Evolutionary conservation across 2,113 vertebrate genomes (phyloP).

Genomic region (Gallinago media): DNA sequence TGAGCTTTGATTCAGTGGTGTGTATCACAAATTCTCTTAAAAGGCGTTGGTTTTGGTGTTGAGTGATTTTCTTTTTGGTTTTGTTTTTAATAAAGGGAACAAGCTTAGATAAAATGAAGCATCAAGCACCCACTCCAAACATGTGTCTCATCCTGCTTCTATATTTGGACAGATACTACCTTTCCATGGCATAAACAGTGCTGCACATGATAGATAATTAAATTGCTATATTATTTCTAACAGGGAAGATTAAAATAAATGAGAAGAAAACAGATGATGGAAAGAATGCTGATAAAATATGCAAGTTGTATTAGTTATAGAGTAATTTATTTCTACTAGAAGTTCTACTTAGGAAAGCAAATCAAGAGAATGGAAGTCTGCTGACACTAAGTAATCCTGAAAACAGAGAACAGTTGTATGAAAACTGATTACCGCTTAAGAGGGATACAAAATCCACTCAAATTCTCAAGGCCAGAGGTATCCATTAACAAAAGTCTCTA

Average conservation of each 20-base stretch:
- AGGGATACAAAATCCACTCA: conserved; percentile 60
- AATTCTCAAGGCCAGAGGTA: conserved; percentile 46
- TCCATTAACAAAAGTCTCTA: background rate
- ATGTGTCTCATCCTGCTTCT: background rate
- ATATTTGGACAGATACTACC: background rate
- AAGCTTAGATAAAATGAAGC: background rate
- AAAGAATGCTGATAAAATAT: conserved; percentile 64
- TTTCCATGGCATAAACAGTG: background rate
- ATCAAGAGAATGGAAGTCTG: conserved; percentile 63
- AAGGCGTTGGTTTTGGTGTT: background rate
- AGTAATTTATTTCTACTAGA: conserved; percentile 70
- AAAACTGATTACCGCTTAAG: conserved; percentile 68
- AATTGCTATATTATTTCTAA: conserved; percentile 22
- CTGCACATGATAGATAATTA: background rate
- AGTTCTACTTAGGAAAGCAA: conserved; percentile 71
- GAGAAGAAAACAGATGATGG: conserved; percentile 50
- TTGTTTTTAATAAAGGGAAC: background rate
- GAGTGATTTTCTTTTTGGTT: background rate
- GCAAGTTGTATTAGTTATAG: conserved; percentile 65
- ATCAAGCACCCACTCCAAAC: background rate
- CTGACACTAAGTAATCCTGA: conserved; percentile 68
- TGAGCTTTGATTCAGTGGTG: background rate
- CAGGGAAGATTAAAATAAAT: conserved; percentile 54
- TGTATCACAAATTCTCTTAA: background rate
- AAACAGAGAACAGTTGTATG: conserved; percentile 50